Conservation (phyloP, 2,113 vertebrate genomes). For the Burhinus oedicnemus region DNA sequence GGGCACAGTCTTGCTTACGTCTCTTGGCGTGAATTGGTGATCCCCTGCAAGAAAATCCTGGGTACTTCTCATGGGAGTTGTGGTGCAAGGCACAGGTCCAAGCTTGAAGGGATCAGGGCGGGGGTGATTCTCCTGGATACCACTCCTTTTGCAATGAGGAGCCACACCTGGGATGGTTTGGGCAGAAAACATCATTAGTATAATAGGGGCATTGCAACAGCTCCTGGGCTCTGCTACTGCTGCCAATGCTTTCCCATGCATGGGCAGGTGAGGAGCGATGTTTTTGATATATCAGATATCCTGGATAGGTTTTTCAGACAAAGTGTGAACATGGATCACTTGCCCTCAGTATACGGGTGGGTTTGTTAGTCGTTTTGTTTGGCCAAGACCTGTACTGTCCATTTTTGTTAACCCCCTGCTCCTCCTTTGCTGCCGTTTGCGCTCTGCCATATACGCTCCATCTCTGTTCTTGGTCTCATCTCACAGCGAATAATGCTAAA, state of each 20-base stretch:
- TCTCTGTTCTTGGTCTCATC: not conserved
- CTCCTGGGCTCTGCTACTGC: not conserved
- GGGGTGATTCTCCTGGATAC: not conserved
- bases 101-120: not conserved
- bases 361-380: not conserved
- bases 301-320: not conserved
- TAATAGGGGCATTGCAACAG: not conserved
- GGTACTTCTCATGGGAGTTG: not conserved
- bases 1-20: not conserved
- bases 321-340: not conserved
- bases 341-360: not conserved
- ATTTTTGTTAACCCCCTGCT: not conserved
- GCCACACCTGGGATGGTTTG: not conserved
- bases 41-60: not conserved
- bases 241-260: not conserved
- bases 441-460: rapidly evolving
- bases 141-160: not conserved
- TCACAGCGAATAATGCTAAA: no score
- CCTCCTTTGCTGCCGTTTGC: not conserved
- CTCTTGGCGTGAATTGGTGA: not conserved
- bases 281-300: not conserved
- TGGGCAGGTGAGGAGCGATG: not conserved
- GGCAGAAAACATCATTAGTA: not conserved
- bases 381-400: not conserved
- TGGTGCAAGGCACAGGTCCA: not conserved